These are phyloP conservation scores for Theonella swinhoei DNA, from an alignment of 37 sponge, comb jelly and placozoan species.

Conservation along the genomic window DNA sequence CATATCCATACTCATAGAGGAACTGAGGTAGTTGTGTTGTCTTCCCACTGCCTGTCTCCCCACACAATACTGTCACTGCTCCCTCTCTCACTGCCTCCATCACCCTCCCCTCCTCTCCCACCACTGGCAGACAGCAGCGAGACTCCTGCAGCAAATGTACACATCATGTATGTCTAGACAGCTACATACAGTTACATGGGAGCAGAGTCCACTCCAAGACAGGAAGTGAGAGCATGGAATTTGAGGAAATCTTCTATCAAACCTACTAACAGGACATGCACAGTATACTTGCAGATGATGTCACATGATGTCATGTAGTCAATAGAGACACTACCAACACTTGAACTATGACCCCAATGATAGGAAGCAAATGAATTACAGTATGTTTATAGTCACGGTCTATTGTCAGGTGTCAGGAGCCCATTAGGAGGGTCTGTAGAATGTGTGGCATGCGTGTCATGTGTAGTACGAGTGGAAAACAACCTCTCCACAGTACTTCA, in stretches of 20 bases:
- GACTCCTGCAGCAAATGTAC: conserved; percentile 55
- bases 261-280: too few species aligned
- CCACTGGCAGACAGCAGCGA: conserved; percentile 82
- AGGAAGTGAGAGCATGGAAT: not conserved
- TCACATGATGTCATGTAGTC: too few species aligned
- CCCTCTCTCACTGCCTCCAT: conserved; percentile 85
- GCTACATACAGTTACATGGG: not conserved
- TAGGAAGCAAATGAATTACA: too few species aligned
- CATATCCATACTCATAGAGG: conserved; percentile 93
- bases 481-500: too few species aligned
- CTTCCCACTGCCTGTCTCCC: conserved; percentile 96
- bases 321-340: too few species aligned
- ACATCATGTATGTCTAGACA: conserved; percentile 5
- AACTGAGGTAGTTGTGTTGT: conserved; percentile 99
- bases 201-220: not conserved
- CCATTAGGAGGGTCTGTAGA: too few species aligned
- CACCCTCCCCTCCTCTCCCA: conserved; percentile 85
- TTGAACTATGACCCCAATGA: too few species aligned
- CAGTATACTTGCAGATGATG: too few species aligned
- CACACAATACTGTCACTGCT: conserved; percentile 79
- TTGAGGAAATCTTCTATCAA: not conserved
- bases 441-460: too few species aligned
- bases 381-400: too few species aligned
- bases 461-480: too few species aligned
- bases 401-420: too few species aligned